These are phyloP conservation scores for Laticauda colubrina DNA, from an alignment of 2,113 vertebrate species.

Conservation along the genomic window DNA sequence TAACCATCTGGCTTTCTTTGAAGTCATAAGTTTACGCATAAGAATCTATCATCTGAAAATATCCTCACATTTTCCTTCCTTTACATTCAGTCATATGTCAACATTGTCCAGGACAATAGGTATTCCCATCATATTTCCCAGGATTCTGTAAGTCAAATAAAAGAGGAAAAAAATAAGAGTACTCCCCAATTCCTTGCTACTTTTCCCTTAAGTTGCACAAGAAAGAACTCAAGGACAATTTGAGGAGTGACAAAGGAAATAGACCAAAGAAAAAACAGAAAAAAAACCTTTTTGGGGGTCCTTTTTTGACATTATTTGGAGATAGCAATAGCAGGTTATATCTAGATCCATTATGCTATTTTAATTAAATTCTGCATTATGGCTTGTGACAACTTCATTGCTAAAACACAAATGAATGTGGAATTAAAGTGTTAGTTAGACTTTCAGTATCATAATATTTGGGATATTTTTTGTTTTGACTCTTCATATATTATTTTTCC, in stretches of 20 bases:
- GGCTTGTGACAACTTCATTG: conserved; percentile 71
- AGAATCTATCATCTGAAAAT: background rate
- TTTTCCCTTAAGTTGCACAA: background rate
- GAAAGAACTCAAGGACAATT: background rate
- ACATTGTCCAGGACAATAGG: conserved; percentile 38
- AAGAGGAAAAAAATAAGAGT: conserved; percentile 26
- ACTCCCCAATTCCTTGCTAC: accelerated
- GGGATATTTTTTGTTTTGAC: conserved; percentile 22
- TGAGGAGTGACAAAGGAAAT: background rate
- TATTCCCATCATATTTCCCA: conserved; percentile 40
- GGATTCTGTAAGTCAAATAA: conserved; percentile 59
- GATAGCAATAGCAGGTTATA: conserved; percentile 72
- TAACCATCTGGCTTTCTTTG: background rate
- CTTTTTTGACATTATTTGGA: conserved; percentile 48
- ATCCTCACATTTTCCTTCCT: background rate
- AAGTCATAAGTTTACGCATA: background rate
- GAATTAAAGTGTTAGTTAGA: conserved; percentile 78
- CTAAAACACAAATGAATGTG: conserved; percentile 67
- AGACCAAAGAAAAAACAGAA: background rate
- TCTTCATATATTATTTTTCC: background rate
- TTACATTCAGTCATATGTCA: conserved; percentile 22
- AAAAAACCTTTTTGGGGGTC: background rate
- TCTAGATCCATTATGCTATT: conserved; percentile 66
- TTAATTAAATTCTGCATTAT: conserved; percentile 80
- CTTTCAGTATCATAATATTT: conserved; percentile 61